Percentiles rank a stretch among this genome's conserved stretches.
These are phyloP conservation scores for Baronia brevicornis DNA, from an alignment of 2,888 invertebrate genomes.

Conservation along the genomic window DNA sequence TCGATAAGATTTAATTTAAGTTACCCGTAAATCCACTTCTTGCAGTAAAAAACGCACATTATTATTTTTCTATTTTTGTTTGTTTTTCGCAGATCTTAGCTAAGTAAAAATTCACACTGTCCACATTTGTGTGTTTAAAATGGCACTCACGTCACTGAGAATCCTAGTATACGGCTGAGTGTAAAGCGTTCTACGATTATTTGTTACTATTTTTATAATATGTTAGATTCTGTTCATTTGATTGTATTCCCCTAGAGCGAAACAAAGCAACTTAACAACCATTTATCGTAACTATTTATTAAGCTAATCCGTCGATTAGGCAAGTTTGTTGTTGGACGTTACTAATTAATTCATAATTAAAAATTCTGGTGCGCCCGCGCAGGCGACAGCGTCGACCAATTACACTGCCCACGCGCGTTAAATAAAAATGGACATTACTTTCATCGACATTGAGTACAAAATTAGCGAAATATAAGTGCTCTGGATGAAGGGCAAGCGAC, in stretches of 20 bases:
- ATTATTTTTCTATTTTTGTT: too few species aligned
- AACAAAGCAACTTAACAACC: constrained; percentile 5
- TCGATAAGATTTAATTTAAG: too few species aligned
- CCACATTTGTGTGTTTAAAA: too few species aligned
- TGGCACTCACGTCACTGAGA: too few species aligned
- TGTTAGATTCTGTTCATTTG: too few species aligned
- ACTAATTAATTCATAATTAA: constrained; percentile 75
- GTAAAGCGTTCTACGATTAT: too few species aligned
- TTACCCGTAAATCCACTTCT: too few species aligned
- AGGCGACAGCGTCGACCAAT: constrained; percentile 62
- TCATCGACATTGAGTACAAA: constrained; percentile 39
- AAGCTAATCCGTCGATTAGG: constrained; percentile 36
- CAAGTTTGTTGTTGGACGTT: constrained; percentile 66
- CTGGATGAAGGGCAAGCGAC: constrained; percentile 71
- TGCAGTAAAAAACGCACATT: too few species aligned
- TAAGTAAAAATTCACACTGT: too few species aligned
- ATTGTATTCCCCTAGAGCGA: not conserved
- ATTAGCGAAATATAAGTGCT: constrained; percentile 37
- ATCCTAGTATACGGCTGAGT: too few species aligned
- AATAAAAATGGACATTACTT: constrained; percentile 48
- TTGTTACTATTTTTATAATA: too few species aligned
- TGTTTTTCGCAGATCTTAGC: too few species aligned
- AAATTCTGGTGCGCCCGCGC: constrained; percentile 72
- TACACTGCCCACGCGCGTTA: constrained; percentile 41
- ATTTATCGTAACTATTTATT: constrained; percentile 9